phyloP scores from a whole-genome alignment of 2,888 invertebrate species.

The Hemithea aestivaria region DNA sequence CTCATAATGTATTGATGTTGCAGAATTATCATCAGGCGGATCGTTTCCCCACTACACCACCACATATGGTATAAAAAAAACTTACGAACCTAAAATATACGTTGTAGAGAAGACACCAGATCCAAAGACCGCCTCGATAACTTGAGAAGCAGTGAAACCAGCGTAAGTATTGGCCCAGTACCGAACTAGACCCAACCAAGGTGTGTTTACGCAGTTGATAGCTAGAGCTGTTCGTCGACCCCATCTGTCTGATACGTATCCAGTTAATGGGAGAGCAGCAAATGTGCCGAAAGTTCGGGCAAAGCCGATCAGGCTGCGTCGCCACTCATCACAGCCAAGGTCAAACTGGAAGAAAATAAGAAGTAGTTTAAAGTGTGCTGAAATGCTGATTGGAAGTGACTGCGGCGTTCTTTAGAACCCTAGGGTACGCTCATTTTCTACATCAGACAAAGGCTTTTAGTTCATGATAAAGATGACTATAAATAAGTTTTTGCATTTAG shows the following conservation, averaged over 20 bases:
- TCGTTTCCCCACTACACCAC: no score
- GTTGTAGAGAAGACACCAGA: conserved; percentile 83
- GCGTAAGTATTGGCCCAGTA: conserved; percentile 79
- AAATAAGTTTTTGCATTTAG: no score
- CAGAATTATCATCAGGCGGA: no score
- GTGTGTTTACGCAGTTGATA: conserved; percentile 78
- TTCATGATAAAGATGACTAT: no score
- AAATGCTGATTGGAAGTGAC: no score
- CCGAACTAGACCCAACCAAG: conserved; percentile 81
- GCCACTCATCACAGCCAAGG: conserved; percentile 83
- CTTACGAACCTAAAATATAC: conserved; percentile 84
- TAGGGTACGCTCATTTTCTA: no score
- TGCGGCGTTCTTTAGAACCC: no score
- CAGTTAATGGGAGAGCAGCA: conserved; percentile 82
- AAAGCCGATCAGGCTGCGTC: conserved; percentile 84
- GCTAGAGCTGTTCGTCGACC: conserved; percentile 81
- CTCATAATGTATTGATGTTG: no score
- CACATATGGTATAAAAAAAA: not conserved
- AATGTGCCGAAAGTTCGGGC: conserved; percentile 83
- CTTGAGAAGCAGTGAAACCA: conserved; percentile 83
- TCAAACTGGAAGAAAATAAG: conserved; percentile 64
- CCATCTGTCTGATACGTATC: conserved; percentile 85
- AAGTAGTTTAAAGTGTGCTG: no score
- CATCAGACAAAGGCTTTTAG: no score
- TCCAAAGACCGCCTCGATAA: conserved; percentile 82